A percentile compares a stretch with the other conserved stretches of the same genome.
Conservation (phyloP, 2,113 vertebrate genomes). For the Microcebus lehilahytsara region DNA sequence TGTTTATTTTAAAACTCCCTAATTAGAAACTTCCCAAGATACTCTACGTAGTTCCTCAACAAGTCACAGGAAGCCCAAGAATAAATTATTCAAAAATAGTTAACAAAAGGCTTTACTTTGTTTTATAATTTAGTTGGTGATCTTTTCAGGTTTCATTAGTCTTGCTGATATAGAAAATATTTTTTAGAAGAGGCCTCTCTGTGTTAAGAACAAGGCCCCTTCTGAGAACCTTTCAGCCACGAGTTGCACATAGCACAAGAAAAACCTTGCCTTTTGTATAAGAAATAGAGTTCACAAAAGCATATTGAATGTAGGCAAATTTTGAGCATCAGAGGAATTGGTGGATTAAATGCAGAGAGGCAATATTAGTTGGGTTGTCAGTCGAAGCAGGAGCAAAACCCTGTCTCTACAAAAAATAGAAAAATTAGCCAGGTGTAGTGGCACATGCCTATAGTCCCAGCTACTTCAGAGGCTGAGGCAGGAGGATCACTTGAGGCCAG, state of each 20-base stretch:
- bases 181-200: background rate
- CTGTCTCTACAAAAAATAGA: too few relatives aligned
- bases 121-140: background rate
- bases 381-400: too few relatives aligned
- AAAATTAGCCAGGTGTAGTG: too few relatives aligned
- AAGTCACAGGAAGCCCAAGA: slow-evolving; percentile 20
- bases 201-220: background rate
- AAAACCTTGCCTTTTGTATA: background rate
- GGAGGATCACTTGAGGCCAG: too few relatives aligned
- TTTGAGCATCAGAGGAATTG: background rate
- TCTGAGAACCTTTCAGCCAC: background rate
- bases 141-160: background rate
- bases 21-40: background rate
- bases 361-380: too few relatives aligned
- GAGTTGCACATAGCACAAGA: background rate
- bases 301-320: background rate
- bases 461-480: too few relatives aligned
- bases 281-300: background rate
- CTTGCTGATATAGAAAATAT: background rate
- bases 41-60: background rate
- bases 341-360: background rate
- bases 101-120: background rate
- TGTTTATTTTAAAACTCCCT: slow-evolving; percentile 50
- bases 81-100: slow-evolving; percentile 35
- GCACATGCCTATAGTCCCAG: too few relatives aligned